Evolutionary conservation across 1,140 invertebrate species (phyloP).

Genomic region (fruit fly (Drosophila melanogaster)): Release_6_plus_ISO1_MT NT_037436.4:426001-426500

Average conservation of each 20-base stretch:
- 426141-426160: not conserved
- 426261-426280: not conserved
- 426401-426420: conserved; percentile 66
- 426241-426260: not conserved
- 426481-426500: conserved; percentile 81
- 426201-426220: too few species aligned
- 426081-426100: not conserved
- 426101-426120: not conserved
- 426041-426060: not conserved
- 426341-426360: not conserved
- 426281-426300: conserved; percentile 1
- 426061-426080: conserved; percentile 28
- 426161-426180: too few species aligned
- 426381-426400: conserved; percentile 10
- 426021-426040: conserved; percentile 48
- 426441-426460: conserved; percentile 72
- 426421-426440: not conserved
- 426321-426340: conserved; percentile 47
- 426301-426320: conserved; percentile 56
- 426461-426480: conserved; percentile 82
- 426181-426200: too few species aligned
- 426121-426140: not conserved
- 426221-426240: too few species aligned
- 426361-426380: conserved; percentile 31
- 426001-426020: conserved; percentile 73